Conservation (phyloP, 53 echinoderm and acorn worm genomes). For the Temnopleurus reevesii region DNA sequence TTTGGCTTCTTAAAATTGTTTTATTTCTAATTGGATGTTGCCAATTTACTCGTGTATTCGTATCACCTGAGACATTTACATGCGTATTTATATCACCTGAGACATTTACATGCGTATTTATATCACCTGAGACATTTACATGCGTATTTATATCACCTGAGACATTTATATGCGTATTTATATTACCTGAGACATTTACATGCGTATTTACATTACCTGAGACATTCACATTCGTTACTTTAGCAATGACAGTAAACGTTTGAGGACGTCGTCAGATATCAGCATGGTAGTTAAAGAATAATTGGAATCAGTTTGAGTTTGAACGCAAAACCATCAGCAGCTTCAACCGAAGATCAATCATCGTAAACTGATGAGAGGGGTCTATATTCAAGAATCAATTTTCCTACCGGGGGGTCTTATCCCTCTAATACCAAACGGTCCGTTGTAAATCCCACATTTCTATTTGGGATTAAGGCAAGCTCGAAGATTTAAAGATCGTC, state of each 20-base stretch:
- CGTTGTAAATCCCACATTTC: slow-evolving; percentile 38
- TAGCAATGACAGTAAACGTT: not conserved
- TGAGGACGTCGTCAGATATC: not conserved
- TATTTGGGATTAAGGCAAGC: slow-evolving; percentile 24
- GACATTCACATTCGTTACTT: not conserved
- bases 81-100: too few species aligned
- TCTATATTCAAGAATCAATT: slow-evolving; percentile 35
- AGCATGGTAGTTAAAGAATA: not conserved
- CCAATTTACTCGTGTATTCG: too few species aligned
- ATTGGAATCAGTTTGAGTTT: slow-evolving; percentile 1
- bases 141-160: too few species aligned
- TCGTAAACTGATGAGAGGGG: slow-evolving; percentile 30
- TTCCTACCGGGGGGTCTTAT: not conserved
- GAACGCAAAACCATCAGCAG: not conserved
- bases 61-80: too few species aligned
- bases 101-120: too few species aligned
- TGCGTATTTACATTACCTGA: not conserved
- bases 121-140: too few species aligned
- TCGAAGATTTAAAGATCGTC: slow-evolving; percentile 6
- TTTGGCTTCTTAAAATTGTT: too few species aligned
- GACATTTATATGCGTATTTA: too few species aligned
- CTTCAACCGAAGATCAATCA: slow-evolving; percentile 24
- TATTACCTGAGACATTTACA: not conserved
- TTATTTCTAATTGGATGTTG: too few species aligned
- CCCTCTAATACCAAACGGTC: slow-evolving; percentile 3